Percentiles rank a stretch among this genome's conserved stretches.
These are phyloP conservation scores for Scytalopus superciliaris DNA, from an alignment of 2,113 vertebrate genomes.

Conservation along the genomic window DNA sequence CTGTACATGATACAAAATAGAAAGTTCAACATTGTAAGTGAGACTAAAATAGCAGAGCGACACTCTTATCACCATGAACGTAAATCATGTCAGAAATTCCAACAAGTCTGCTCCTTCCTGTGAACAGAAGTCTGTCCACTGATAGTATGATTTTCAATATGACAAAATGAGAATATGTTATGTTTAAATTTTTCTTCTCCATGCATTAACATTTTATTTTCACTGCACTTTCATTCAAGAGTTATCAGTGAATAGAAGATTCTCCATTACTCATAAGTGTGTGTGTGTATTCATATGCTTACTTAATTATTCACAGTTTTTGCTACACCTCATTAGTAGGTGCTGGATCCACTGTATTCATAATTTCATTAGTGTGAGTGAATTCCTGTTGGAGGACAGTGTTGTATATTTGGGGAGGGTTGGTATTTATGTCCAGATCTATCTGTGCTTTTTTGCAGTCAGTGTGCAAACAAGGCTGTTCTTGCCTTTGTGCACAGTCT, in stretches of 20 bases:
- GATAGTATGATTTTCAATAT: not conserved
- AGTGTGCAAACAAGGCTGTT: not conserved
- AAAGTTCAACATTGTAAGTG: not conserved
- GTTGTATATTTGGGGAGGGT: not conserved
- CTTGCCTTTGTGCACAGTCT: not conserved
- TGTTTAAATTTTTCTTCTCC: not conserved
- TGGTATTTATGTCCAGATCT: not conserved
- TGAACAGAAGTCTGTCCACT: not conserved
- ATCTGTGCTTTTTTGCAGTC: not conserved
- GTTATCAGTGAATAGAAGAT: not conserved
- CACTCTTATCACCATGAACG: not conserved
- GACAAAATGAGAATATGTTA: constrained; percentile 23
- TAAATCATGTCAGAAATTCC: constrained; percentile 25
- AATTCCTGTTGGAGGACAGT: not conserved
- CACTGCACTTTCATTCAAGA: not conserved
- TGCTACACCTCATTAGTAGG: not conserved
- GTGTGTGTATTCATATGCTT: not conserved
- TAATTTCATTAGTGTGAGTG: not conserved
- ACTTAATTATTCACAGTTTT: not conserved
- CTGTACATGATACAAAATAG: not conserved
- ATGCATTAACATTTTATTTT: not conserved
- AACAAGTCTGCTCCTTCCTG: not conserved
- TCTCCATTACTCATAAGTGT: not conserved
- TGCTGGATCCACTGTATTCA: not conserved
- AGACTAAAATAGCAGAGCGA: constrained; percentile 11